Percentiles rank a stretch among this genome's conserved stretches.
Evolutionary conservation across 2,113 vertebrate species (phyloP).

Genomic region (Oreamnos americanus): DNA sequence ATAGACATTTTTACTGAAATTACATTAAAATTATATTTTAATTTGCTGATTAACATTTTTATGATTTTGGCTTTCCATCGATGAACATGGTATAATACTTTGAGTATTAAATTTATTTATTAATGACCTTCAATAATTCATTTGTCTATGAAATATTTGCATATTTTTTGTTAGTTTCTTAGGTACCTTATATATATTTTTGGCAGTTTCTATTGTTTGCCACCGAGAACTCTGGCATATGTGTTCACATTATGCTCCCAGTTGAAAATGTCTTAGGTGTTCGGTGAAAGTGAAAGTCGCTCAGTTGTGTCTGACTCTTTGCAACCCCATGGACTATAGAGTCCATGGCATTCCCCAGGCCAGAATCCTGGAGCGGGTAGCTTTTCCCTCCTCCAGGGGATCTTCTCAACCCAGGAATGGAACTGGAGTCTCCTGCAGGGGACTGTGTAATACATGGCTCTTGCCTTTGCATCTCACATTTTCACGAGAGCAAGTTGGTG

Average conservation of each 20-base stretch:
- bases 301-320: neutral
- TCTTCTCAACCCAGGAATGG: neutral
- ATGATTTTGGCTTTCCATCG: neutral
- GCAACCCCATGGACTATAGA: neutral
- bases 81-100: neutral
- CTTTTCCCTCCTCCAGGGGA: neutral
- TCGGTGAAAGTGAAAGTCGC: neutral
- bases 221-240: neutral
- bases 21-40: slow-evolving; percentile 30
- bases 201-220: neutral
- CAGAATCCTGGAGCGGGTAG: neutral
- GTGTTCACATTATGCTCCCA: neutral
- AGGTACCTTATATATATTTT: neutral
- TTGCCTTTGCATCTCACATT: neutral
- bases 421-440: neutral
- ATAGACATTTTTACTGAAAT: neutral
- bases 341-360: neutral
- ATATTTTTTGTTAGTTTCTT: neutral
- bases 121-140: neutral
- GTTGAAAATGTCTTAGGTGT: neutral
- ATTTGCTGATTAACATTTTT: neutral
- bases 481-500: neutral
- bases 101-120: neutral
- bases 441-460: neutral
- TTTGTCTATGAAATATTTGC: neutral